Evolutionary conservation across 2,888 invertebrate genomes (phyloP).

Genomic region (Blastobasis lacticolella): DNA sequence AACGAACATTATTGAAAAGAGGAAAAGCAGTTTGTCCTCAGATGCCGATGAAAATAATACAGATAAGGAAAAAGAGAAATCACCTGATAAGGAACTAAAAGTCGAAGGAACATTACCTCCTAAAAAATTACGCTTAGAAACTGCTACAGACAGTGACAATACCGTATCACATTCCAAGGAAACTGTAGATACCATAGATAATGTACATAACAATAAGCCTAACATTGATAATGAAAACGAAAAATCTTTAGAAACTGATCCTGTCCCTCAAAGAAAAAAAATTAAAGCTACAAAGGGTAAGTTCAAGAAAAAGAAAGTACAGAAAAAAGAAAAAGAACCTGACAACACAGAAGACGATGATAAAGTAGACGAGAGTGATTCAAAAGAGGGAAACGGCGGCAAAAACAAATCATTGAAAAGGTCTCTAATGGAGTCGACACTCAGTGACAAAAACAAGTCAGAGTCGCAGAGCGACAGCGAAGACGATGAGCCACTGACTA

Average conservation of each 20-base stretch:
- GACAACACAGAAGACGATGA: slow-evolving; percentile 26
- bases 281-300: slow-evolving; percentile 47
- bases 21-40: slow-evolving; percentile 63
- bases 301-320: slow-evolving; percentile 51
- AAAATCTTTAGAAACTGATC: slow-evolving; percentile 11
- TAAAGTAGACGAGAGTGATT: slow-evolving; percentile 31
- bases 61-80: slow-evolving; percentile 44
- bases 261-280: slow-evolving; percentile 52
- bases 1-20: slow-evolving; percentile 57
- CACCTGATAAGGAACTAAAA: slow-evolving; percentile 43
- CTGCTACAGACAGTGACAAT: slow-evolving; percentile 47
- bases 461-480: slow-evolving; percentile 68
- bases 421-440: slow-evolving; percentile 44
- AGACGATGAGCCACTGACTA: slow-evolving; percentile 49
- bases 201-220: slow-evolving; percentile 39
- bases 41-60: slow-evolving; percentile 46
- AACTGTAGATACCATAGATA: slow-evolving; percentile 27
- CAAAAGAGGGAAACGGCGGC: slow-evolving; percentile 8
- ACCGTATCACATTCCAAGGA: slow-evolving; percentile 58
- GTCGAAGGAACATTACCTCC: slow-evolving; percentile 52
- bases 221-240: slow-evolving; percentile 31
- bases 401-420: slow-evolving; percentile 51
- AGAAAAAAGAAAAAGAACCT: slow-evolving; percentile 26
- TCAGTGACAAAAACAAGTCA: slow-evolving; percentile 58
- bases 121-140: slow-evolving; percentile 59